These are phyloP conservation scores for Diploptera punctata DNA, from an alignment of 2,888 invertebrate species.

Conservation along the genomic window DNA sequence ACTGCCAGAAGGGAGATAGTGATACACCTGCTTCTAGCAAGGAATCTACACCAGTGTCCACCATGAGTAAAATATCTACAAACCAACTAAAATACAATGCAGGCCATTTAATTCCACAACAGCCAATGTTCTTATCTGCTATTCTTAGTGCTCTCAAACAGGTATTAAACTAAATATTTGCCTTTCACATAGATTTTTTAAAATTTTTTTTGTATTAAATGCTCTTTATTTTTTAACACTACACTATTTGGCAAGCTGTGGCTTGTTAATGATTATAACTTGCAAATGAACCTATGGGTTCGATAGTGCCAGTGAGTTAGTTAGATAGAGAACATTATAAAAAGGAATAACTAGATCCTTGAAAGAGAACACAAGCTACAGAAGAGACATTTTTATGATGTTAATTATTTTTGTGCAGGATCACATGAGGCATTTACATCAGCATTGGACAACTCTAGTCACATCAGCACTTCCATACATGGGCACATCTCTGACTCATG, in stretches of 20 bases:
- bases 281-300: no score
- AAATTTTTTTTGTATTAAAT: no score
- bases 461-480: slow-evolving; percentile 82
- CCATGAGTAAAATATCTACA: background rate
- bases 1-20: slow-evolving; percentile 59
- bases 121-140: slow-evolving; percentile 83
- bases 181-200: no score
- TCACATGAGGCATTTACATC: slow-evolving; percentile 67
- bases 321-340: no score
- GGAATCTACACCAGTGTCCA: slow-evolving; percentile 23
- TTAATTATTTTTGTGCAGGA: slow-evolving; percentile 22
- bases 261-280: no score
- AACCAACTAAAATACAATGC: slow-evolving; percentile 65
- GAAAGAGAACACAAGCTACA: background rate
- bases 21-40: slow-evolving; percentile 39
- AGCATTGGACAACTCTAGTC: slow-evolving; percentile 83
- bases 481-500: slow-evolving; percentile 75
- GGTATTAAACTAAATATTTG: no score
- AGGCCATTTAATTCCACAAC: slow-evolving; percentile 73
- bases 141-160: slow-evolving; percentile 77
- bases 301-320: no score
- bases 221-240: no score
- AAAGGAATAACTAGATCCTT: no score
- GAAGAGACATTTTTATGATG: background rate
- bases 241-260: no score